Base-by-base conservation (phyloP, 2,797 vertebrate species). In the Gymnopithys bicolor region DNA sequence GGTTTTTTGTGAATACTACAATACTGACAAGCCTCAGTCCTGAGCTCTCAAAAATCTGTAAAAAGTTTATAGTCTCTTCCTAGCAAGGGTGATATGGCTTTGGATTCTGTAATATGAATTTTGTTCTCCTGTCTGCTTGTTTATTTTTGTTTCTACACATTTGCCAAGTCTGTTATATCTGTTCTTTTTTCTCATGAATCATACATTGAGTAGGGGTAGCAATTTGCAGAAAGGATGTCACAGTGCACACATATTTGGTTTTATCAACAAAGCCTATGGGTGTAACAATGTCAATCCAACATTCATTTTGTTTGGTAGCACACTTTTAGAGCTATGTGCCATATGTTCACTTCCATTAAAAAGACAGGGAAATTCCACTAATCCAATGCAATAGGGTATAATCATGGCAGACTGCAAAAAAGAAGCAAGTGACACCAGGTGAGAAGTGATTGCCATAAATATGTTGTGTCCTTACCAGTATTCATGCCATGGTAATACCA, bases 231-330 rank as follows among this genome's bases (percentile, higher is more conserved):
- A 88, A 84, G 59, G 78, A 95, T 93, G 83, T 94, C 95, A 95
- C 48, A 51, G 41, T 69, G 59, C 84, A 88, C 86, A 94, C 94
- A 90, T 93, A 94, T 91, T 94, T 94, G 90, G 83, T 92, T 95
- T 94, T 94, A 81, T 94, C 93, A 94, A 86, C 93, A 96, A 96
- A 96, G 83, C 76, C 75, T 84, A 81, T 63, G 94, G 69, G 89
- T 94, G 53, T 90, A 94, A 93, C 89, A 90, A 86, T 94, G 95
- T 94, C 95, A 94, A 62, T 87, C 91, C 75, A 89, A 75, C 49
- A 89, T 83, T 94, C 62, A 71, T 93, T 91, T 91, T 78, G 58
- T 86, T 90, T 78, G 79, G 75, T 91, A 87, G 68, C 30, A 43
- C 73, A 80, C 64, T 95, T 93, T 39, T 75, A 91, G 91, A 95